These are phyloP conservation scores for Drosophila punjabiensis DNA, from an alignment of 1,140 invertebrate species.

Conservation along the genomic window DNA sequence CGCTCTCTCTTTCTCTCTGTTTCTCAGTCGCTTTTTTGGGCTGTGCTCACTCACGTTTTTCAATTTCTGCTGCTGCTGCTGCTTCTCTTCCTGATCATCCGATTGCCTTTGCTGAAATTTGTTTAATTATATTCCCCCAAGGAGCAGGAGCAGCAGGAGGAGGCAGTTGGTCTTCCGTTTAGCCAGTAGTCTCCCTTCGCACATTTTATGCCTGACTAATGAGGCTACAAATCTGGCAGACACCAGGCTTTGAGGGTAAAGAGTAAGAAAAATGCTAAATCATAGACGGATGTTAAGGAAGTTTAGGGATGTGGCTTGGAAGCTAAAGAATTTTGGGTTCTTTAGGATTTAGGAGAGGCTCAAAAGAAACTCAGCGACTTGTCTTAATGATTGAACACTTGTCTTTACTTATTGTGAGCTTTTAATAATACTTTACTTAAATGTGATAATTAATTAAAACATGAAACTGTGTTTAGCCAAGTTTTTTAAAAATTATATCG, in stretches of 20 bases:
- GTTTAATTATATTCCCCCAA: slow-evolving; percentile 71
- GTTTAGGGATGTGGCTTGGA: background rate
- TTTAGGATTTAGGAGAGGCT: fast-evolving
- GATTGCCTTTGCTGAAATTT: slow-evolving; percentile 59
- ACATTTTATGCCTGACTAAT: slow-evolving; percentile 38
- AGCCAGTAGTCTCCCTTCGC: background rate
- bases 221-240: background rate
- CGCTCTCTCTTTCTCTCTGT: background rate
- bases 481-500: no score
- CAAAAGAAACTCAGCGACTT: background rate
- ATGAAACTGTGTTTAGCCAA: no score
- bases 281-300: background rate
- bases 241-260: no score
- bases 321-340: background rate
- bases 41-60: slow-evolving; percentile 71
- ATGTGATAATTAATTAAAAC: no score
- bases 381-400: background rate
- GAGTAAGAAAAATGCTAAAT: background rate
- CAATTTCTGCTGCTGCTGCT: slow-evolving; percentile 61
- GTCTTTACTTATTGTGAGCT: no score
- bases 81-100: slow-evolving; percentile 28
- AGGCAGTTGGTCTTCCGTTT: slow-evolving; percentile 11
- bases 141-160: slow-evolving; percentile 4
- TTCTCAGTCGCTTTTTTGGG: background rate
- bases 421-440: no score